phyloP scores from a whole-genome alignment of 2,113 vertebrate genomes.

The Tenrec ecaudatus region DNA sequence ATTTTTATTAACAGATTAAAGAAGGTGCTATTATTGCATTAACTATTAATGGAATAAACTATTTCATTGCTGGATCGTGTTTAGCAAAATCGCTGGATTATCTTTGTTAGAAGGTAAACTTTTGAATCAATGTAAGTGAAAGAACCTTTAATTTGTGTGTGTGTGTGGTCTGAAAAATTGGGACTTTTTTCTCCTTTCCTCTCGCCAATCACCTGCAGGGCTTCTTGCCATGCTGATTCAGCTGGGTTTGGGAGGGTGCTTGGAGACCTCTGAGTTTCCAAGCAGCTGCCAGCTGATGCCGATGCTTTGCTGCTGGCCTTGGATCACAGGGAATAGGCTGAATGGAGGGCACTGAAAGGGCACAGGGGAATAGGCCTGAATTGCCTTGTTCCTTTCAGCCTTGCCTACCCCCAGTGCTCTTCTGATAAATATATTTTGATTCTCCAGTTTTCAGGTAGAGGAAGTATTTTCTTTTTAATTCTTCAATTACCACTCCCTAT shows the following conservation, averaged over 20 bases:
- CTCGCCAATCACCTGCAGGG: not conserved
- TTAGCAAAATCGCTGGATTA: not conserved
- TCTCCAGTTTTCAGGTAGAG: not conserved
- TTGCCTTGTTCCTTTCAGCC: not conserved
- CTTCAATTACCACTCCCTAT: not conserved
- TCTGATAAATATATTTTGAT: not conserved
- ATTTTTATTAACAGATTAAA: no score
- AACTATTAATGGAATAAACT: not conserved
- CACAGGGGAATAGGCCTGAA: not conserved
- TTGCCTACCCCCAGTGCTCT: not conserved
- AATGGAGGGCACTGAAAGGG: not conserved
- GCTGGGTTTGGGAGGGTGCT: no score
- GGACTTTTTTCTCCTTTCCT: not conserved
- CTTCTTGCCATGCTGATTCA: not conserved
- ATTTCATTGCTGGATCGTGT: not conserved
- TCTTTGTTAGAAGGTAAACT: not conserved
- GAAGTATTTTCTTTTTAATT: constrained; percentile 4
- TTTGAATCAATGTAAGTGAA: constrained; percentile 9
- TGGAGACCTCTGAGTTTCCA: not conserved
- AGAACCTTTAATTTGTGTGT: not conserved
- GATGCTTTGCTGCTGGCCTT: not conserved
- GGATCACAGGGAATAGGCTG: not conserved
- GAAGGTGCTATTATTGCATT: not conserved
- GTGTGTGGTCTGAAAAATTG: not conserved
- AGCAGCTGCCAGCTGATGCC: no score